phyloP scores from a whole-genome alignment of 2,113 vertebrate genomes.

The Sialia sialis region DNA sequence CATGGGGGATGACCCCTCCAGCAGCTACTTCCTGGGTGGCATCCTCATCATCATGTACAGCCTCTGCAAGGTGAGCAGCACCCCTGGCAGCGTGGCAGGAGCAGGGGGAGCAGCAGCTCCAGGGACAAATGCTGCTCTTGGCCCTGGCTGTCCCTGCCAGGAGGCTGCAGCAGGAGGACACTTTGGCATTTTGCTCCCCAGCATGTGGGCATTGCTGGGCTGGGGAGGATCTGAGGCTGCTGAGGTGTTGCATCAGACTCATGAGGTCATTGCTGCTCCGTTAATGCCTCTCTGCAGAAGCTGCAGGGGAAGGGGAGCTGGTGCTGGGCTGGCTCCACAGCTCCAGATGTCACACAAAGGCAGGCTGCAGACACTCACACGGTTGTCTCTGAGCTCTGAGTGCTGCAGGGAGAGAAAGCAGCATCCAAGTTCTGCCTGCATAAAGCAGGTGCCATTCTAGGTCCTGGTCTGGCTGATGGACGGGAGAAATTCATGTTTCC shows the following conservation, averaged over 20 bases:
- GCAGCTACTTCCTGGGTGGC: conserved; percentile 92
- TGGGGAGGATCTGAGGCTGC: neutral
- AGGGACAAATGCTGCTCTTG: neutral
- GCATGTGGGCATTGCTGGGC: neutral
- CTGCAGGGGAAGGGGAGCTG: neutral
- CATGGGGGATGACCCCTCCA: conserved; percentile 91
- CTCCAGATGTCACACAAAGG: neutral
- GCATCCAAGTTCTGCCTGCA: neutral
- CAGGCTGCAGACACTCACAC: neutral
- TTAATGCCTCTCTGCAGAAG: neutral
- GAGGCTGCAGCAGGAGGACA: neutral
- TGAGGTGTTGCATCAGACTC: conserved; percentile 44
- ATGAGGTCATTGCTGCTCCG: conserved; percentile 38
- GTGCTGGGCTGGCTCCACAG: neutral
- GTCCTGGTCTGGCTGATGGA: neutral
- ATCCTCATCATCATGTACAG: conserved; percentile 92
- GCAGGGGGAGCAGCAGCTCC: neutral
- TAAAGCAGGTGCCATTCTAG: neutral
- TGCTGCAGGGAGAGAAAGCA: neutral
- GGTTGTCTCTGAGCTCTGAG: neutral
- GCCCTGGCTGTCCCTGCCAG: neutral
- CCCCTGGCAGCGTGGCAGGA: neutral
- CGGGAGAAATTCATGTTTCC: neutral
- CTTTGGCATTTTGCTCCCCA: neutral
- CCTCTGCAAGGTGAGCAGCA: conserved; percentile 86